Evolutionary conservation across 2,113 vertebrate species (phyloP).

Genomic region (Elephas maximus): DNA sequence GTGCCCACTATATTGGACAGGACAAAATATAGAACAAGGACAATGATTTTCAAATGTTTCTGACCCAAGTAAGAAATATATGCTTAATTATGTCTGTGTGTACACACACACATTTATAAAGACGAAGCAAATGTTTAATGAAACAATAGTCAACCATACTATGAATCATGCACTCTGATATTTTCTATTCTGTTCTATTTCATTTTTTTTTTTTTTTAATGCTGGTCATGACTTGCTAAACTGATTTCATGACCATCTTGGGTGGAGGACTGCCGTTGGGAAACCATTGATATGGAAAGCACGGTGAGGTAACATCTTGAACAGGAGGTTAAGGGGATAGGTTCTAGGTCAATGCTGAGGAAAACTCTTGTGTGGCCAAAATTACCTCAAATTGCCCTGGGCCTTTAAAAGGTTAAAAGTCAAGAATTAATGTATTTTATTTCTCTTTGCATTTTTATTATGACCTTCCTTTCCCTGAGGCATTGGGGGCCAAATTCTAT

Average conservation of each 20-base stretch:
- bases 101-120: background rate
- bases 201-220: background rate
- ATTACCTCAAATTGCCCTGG: constrained; percentile 27
- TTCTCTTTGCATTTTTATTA: constrained; percentile 62
- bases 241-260: background rate
- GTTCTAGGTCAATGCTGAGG: constrained; percentile 32
- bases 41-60: constrained; percentile 6
- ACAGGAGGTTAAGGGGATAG: background rate
- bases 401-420: constrained; percentile 59
- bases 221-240: background rate
- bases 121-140: background rate
- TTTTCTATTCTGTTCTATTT: constrained; percentile 36
- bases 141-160: background rate
- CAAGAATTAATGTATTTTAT: constrained; percentile 55
- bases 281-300: background rate
- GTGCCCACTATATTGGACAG: background rate
- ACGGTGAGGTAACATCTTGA: background rate
- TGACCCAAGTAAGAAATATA: background rate
- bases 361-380: constrained; percentile 18
- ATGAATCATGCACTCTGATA: background rate
- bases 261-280: background rate
- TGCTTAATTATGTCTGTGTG: background rate
- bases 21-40: background rate
- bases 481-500: constrained; percentile 41
- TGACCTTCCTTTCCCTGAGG: constrained; percentile 28